These are phyloP conservation scores for Monomorium pharaonis DNA, from an alignment of 1,140 invertebrate genomes.

Conservation along the genomic window DNA sequence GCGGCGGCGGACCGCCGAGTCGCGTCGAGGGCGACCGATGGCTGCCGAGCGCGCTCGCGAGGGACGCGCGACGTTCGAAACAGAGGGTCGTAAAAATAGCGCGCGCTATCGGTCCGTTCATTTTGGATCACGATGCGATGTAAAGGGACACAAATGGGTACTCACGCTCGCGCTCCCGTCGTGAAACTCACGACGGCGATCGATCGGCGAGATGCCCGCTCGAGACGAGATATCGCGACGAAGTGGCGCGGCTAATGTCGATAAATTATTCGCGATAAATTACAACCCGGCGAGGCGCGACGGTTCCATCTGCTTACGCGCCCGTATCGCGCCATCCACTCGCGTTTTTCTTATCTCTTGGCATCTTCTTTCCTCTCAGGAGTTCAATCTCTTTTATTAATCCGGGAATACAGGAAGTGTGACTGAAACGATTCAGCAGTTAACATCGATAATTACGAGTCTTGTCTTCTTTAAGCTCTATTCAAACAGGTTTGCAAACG, in stretches of 20 bases:
- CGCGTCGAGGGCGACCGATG: slow-evolving; percentile 10
- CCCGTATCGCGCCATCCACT: not conserved
- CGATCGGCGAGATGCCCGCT: not conserved
- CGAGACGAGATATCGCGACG: not conserved
- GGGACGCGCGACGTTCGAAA: slow-evolving; percentile 7
- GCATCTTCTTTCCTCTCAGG: not conserved
- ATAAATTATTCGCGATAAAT: slow-evolving; percentile 13
- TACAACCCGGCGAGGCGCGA: not conserved
- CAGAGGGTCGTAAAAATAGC: slow-evolving; percentile 1
- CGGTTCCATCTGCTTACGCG: not conserved
- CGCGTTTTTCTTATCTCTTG: not conserved
- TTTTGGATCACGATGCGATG: not conserved
- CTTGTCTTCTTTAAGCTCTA: not conserved
- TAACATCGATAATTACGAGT: not conserved
- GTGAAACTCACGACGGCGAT: not conserved
- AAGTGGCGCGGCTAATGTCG: not conserved
- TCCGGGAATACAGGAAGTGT: not conserved
- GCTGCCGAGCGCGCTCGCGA: not conserved
- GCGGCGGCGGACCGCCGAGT: slow-evolving; percentile 60
- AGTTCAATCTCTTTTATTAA: not conserved
- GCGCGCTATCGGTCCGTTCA: not conserved
- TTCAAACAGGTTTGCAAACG: not conserved
- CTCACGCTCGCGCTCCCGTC: not conserved
- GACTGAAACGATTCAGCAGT: not conserved
- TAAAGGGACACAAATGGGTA: not conserved